These are phyloP conservation scores for Pelosia muscerda DNA, from an alignment of 2,888 invertebrate species.

Conservation along the genomic window DNA sequence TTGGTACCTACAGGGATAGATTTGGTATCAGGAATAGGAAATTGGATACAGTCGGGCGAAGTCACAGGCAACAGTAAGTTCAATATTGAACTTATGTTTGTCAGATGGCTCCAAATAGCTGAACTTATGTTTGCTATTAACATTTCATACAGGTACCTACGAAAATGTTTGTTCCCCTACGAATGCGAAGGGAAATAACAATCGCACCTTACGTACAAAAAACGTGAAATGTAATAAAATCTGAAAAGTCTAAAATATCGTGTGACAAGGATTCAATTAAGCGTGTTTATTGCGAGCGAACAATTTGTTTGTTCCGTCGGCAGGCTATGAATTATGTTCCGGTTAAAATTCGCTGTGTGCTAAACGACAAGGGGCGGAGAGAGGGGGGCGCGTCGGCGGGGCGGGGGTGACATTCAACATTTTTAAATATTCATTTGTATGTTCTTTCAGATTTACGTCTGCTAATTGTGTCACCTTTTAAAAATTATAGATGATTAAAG, in stretches of 20 bases:
- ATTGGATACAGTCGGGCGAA: too few species aligned
- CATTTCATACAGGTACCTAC: not conserved
- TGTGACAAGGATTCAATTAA: slow-evolving; percentile 18
- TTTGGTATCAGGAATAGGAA: too few species aligned
- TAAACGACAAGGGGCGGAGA: not conserved
- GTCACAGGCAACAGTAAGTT: too few species aligned
- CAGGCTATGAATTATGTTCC: slow-evolving; percentile 5
- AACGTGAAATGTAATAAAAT: slow-evolving; percentile 7
- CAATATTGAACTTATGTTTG: too few species aligned
- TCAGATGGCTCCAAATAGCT: not conserved
- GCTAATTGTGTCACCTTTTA: too few species aligned
- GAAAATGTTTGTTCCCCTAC: not conserved
- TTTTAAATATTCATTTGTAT: not conserved
- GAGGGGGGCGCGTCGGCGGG: not conserved
- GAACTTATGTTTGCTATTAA: too few species aligned
- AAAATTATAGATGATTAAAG: not conserved
- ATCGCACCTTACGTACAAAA: slow-evolving; percentile 5
- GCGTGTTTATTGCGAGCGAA: slow-evolving; percentile 15
- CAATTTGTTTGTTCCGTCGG: slow-evolving; percentile 15
- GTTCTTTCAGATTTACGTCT: not conserved
- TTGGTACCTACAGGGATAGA: too few species aligned
- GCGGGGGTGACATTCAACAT: not conserved
- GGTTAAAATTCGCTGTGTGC: not conserved
- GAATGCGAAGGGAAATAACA: not conserved
- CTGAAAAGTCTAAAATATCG: slow-evolving; percentile 1